Conservation (phyloP, 2,888 invertebrate genomes). For the Erynnis tages region DNA sequence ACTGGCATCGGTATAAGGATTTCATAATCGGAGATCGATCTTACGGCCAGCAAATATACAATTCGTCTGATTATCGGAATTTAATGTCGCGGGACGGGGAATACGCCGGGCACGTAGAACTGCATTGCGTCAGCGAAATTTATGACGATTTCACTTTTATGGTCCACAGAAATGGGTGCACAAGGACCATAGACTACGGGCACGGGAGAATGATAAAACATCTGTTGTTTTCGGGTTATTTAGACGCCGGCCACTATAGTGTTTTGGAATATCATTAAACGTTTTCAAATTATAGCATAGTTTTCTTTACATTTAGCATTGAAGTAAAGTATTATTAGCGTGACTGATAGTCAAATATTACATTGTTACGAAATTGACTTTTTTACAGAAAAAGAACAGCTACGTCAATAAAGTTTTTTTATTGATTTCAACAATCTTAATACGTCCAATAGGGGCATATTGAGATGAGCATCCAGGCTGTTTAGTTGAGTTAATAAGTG, state of each 20-base stretch:
- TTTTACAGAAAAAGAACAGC: too few species aligned
- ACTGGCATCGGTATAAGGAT: conserved; percentile 66
- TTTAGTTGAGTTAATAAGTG: conserved; percentile 38
- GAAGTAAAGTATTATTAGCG: too few species aligned
- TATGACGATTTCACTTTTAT: conserved; percentile 60
- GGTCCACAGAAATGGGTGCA: conserved; percentile 56
- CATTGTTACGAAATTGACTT: too few species aligned
- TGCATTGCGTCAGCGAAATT: conserved; percentile 63
- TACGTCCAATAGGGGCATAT: conserved; percentile 22
- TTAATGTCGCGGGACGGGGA: conserved; percentile 66
- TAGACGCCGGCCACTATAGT: conserved; percentile 71
- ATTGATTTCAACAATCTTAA: conserved; percentile 14
- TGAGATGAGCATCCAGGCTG: conserved; percentile 22
- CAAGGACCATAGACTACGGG: conserved; percentile 64
- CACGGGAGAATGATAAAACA: conserved; percentile 56
- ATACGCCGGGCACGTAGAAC: conserved; percentile 69
- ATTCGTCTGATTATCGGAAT: conserved; percentile 50
- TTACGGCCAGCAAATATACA: conserved; percentile 50
- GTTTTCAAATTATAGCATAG: background rate
- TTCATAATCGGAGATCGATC: conserved; percentile 69
- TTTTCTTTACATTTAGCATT: conserved; percentile 22
- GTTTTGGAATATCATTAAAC: conserved; percentile 53
- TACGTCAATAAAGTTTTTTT: too few species aligned
- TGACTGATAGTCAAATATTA: too few species aligned
- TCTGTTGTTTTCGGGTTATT: conserved; percentile 64